Percentiles rank a stretch among this genome's conserved stretches.
phyloP scores from a whole-genome alignment of 2,888 invertebrate species.

The Junonia oenone region DNA sequence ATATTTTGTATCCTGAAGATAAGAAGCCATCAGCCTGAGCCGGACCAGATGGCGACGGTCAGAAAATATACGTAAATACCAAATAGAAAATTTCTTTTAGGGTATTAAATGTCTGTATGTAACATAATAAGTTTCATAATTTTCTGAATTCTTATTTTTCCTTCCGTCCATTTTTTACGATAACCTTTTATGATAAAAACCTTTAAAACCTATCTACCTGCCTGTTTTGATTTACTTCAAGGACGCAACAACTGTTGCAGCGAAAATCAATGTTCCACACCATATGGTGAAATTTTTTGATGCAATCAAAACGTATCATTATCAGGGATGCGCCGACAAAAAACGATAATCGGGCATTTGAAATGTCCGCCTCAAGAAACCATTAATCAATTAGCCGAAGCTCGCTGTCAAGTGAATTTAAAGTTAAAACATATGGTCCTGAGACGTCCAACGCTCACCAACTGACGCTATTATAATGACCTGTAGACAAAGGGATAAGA shows the following conservation, averaged over 20 bases:
- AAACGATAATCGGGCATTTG: conserved; percentile 62
- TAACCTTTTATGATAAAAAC: neutral
- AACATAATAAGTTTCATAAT: neutral
- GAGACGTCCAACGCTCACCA: conserved; percentile 53
- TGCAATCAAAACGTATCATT: conserved; percentile 75
- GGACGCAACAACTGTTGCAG: conserved; percentile 39
- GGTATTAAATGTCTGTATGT: neutral
- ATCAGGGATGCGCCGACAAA: conserved; percentile 61
- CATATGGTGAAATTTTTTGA: conserved; percentile 63
- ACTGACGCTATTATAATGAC: conserved; percentile 72
- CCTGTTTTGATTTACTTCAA: neutral
- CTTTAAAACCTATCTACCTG: conserved; percentile 13
- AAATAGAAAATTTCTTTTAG: too few relatives aligned
- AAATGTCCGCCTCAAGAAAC: conserved; percentile 66
- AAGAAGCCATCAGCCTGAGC: too few relatives aligned
- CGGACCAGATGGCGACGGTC: too few relatives aligned
- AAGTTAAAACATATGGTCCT: conserved; percentile 67
- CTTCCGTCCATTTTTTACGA: neutral
- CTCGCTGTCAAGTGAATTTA: conserved; percentile 67
- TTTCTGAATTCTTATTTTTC: neutral
- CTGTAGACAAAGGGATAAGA: conserved; percentile 58
- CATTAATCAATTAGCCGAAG: conserved; percentile 75
- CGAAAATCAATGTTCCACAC: conserved; percentile 56
- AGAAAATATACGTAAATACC: too few relatives aligned
- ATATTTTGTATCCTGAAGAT: too few relatives aligned